Percentiles rank a stretch among this genome's conserved stretches.
Conservation (phyloP, 35 echinoderm and acorn worm genomes). For the Holothuria glaberrima region DNA sequence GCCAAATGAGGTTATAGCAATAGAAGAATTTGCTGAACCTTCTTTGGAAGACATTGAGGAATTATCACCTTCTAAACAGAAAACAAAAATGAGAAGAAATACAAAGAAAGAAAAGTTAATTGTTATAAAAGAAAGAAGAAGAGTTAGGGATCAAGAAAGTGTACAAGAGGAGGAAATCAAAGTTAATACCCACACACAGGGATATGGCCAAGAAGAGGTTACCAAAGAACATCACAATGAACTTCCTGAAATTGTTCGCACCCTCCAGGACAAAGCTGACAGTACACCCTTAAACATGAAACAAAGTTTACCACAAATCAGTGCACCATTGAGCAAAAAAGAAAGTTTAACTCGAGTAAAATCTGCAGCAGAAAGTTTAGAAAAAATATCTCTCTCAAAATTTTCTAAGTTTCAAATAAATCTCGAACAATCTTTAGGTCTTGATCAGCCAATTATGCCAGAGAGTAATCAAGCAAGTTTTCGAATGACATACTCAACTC, state of each 20-base stretch:
- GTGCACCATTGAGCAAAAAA: background rate
- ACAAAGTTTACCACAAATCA: background rate
- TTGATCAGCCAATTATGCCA: background rate
- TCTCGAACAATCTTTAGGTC: background rate
- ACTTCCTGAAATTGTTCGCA: constrained; percentile 21
- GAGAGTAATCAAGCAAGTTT: constrained; percentile 35
- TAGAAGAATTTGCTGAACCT: background rate
- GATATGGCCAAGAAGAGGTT: background rate
- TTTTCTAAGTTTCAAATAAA: constrained; percentile 44
- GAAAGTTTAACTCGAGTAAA: background rate
- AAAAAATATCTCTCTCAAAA: background rate
- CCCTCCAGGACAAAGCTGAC: background rate
- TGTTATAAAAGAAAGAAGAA: background rate
- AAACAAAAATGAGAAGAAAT: background rate
- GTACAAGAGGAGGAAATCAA: background rate
- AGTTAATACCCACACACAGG: background rate
- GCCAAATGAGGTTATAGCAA: too few relatives aligned
- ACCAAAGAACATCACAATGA: background rate
- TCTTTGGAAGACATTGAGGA: background rate
- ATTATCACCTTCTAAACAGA: background rate
- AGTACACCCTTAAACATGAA: background rate
- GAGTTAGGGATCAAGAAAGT: background rate
- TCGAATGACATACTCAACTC: constrained; percentile 87
- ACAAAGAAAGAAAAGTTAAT: constrained; percentile 4
- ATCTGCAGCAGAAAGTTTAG: background rate